Conservation (phyloP, 2,888 invertebrate genomes). For the Pemphredon lugubris region DNA sequence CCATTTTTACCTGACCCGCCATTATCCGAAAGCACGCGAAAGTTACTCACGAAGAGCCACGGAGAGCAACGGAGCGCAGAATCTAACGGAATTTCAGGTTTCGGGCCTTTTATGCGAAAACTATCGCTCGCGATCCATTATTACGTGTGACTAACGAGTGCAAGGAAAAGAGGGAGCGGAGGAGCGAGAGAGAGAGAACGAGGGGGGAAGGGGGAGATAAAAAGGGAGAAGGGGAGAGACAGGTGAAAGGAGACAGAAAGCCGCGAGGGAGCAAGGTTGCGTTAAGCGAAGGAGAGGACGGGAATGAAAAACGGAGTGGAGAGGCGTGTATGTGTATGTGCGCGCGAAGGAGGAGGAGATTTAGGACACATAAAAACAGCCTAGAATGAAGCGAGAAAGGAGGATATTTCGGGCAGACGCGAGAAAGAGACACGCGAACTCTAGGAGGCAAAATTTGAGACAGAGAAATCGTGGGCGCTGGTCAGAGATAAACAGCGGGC, state of each 20-base stretch:
- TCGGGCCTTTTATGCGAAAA: conserved; percentile 23
- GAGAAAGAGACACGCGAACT: neutral
- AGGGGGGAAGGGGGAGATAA: too few relatives aligned
- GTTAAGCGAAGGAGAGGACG: neutral
- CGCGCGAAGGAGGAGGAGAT: too few relatives aligned
- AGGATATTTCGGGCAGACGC: neutral
- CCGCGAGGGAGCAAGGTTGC: conserved; percentile 8
- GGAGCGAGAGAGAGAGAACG: neutral
- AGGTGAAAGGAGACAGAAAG: neutral
- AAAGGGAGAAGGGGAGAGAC: neutral
- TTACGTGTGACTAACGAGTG: conserved; percentile 31
- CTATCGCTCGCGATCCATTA: conserved; percentile 33
- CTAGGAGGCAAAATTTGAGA: too few relatives aligned
- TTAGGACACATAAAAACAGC: too few relatives aligned
- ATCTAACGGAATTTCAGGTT: conserved; percentile 30
- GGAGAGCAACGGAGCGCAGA: conserved; percentile 16
- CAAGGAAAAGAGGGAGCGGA: neutral
- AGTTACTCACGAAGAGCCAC: conserved; percentile 7
- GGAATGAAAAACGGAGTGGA: neutral
- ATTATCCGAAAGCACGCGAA: conserved; percentile 2
- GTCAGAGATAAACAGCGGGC: conserved; percentile 3
- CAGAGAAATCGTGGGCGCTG: neutral
- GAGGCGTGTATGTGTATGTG: too few relatives aligned
- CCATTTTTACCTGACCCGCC: conserved; percentile 3
- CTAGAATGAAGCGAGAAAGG: neutral